These are phyloP conservation scores for Bombus confusus DNA, from an alignment of 1,140 invertebrate species.

Conservation along the genomic window DNA sequence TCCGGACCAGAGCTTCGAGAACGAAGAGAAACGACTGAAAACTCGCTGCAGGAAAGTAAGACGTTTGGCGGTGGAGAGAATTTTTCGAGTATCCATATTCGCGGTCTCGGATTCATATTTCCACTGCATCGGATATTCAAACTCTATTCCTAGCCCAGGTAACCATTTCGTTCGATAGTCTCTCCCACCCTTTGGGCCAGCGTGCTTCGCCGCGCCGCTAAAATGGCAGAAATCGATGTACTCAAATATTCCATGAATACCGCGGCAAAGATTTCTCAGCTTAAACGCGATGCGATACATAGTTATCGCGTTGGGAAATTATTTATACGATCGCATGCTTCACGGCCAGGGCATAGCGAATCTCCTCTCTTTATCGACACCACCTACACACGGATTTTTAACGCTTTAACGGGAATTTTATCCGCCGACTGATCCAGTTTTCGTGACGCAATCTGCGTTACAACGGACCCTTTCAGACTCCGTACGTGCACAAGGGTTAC, in stretches of 20 bases:
- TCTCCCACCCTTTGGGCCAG: not conserved
- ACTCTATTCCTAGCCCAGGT: not conserved
- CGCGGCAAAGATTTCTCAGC: constrained; percentile 19
- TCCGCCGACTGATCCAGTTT: constrained; percentile 12
- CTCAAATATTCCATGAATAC: constrained; percentile 47
- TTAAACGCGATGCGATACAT: not conserved
- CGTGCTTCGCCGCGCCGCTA: not conserved
- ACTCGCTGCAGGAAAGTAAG: not conserved
- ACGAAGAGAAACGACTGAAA: not conserved
- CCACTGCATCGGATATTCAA: constrained; percentile 17
- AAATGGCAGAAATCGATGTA: constrained; percentile 36
- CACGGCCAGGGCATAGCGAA: not conserved
- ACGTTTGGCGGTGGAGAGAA: not conserved
- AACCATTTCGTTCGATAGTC: constrained; percentile 6
- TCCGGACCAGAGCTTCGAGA: not conserved
- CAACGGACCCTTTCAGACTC: not conserved
- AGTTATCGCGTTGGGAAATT: constrained; percentile 22
- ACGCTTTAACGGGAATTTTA: constrained; percentile 25
- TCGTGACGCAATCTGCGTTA: constrained; percentile 30
- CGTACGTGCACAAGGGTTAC: not conserved
- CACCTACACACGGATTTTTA: not conserved
- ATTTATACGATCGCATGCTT: constrained; percentile 24
- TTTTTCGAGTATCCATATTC: constrained; percentile 6
- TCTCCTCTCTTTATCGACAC: not conserved
- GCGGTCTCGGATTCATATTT: not conserved